These are phyloP conservation scores for Epinephelus moara DNA, from an alignment of 2,113 vertebrate species.

Conservation along the genomic window DNA sequence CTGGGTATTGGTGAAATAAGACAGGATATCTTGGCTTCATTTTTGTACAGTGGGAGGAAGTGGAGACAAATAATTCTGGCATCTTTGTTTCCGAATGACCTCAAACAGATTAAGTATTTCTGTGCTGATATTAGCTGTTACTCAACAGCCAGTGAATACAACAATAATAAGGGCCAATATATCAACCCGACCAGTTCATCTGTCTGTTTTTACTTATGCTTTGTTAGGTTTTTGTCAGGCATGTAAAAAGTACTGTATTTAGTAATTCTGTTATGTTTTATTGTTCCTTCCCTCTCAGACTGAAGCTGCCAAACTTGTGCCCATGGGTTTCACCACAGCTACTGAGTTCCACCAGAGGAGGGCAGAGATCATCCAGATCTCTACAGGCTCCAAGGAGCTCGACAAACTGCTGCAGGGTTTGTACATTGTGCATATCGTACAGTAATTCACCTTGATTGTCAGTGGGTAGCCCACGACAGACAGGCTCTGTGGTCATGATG, in stretches of 20 bases:
- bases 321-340: constrained; percentile 98
- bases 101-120: too few relatives aligned
- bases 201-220: too few relatives aligned
- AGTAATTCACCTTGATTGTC: background rate
- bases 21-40: too few relatives aligned
- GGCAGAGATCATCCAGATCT: constrained; percentile 98
- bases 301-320: constrained; percentile 96
- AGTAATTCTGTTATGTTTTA: background rate
- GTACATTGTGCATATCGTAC: background rate
- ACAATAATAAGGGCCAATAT: background rate
- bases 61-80: too few relatives aligned
- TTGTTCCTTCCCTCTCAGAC: constrained; percentile 75
- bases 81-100: too few relatives aligned
- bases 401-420: constrained; percentile 95
- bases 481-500: background rate
- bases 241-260: background rate
- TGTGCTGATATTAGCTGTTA: background rate
- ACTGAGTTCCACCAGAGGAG: constrained; percentile 97
- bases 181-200: background rate
- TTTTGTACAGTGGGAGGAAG: too few relatives aligned
- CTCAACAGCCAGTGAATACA: background rate
- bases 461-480: background rate
- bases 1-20: too few relatives aligned
- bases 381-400: constrained; percentile 98
- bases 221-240: background rate